Conservation (phyloP, 2,797 vertebrate genomes). For the Toxotes lorentzi region DNA sequence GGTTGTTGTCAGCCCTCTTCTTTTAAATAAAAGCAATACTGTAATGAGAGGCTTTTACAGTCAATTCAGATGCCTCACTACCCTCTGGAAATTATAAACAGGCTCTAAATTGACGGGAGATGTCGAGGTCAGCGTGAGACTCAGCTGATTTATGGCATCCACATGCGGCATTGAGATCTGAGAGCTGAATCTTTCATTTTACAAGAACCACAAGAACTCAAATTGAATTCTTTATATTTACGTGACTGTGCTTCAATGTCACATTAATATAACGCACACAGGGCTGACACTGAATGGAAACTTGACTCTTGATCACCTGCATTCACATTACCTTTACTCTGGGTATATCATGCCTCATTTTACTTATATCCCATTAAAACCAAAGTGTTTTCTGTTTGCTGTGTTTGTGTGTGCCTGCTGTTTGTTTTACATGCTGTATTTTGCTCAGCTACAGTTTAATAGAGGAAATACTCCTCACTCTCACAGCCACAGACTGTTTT, state of each 20-base stretch:
- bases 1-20: slow-evolving; percentile 29
- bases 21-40: slow-evolving; percentile 39
- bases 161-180: neutral
- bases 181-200: slow-evolving; percentile 20
- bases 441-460: neutral
- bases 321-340: neutral
- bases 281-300: slow-evolving; percentile 1
- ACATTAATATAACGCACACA: neutral
- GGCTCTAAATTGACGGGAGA: slow-evolving; percentile 62
- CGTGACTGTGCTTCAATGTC: neutral
- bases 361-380: neutral
- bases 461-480: slow-evolving; percentile 32
- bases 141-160: slow-evolving; percentile 21
- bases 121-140: slow-evolving; percentile 57
- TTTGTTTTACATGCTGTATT: slow-evolving; percentile 24
- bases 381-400: neutral
- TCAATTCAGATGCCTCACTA: slow-evolving; percentile 51
- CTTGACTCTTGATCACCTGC: slow-evolving; percentile 27
- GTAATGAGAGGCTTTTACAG: slow-evolving; percentile 68
- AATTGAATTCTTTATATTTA: slow-evolving; percentile 17
- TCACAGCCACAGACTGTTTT: slow-evolving; percentile 1
- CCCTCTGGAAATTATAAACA: slow-evolving; percentile 58
- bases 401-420: neutral
- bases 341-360: neutral
- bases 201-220: too few species aligned